Base-by-base conservation (phyloP, 2,113 vertebrate genomes). In the Chaetodon trifascialis region DNA sequence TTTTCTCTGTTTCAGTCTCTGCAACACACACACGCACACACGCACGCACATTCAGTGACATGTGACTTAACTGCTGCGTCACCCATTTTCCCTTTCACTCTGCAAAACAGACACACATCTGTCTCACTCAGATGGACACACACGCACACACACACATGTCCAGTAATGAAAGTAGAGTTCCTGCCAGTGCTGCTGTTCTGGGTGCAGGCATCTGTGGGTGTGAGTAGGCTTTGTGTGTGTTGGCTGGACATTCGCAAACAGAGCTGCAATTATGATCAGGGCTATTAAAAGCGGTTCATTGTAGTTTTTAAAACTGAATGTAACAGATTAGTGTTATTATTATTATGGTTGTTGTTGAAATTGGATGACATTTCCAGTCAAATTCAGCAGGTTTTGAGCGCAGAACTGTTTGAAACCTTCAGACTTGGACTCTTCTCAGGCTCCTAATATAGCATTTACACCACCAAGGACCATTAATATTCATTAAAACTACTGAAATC, bases 51-150 rank as follows among this genome's bases (percentile, higher is more conserved):
- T 30, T 59, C 11, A 40, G 54, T 42, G 64, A 42, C 65, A 83
- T 82, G 83, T 82, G 87, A 84, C 73, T 36, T 15, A 62, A 70
- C 17, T 79, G 74, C 87, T 83, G 86, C 81, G 56, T 79, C 84
- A 69, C 73, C 69, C 59, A 65, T 63, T 82, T 73, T 44, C n/a
- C 58, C 56, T 77, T 80, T 81, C 55, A 42, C 4, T 59, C 34
- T 73, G 30, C 19, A 60, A 80, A 76, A 75, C 64, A 79, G 64
- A 81, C 52, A 73, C 69, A 67, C 73, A 84, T 80, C 21, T 79
- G 38, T 84, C 64, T 84, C 64, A 59, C 58, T 40, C 47, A 56
- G 44, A 64, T 40, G 62, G 25, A 58, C 2, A 81, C 21, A 30
- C 40, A 36, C 44, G 74, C 69, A 82, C 79, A 76, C 34, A 65